Base-by-base conservation (phyloP, 2,113 vertebrate genomes). In the Scatophagus argus region DNA sequence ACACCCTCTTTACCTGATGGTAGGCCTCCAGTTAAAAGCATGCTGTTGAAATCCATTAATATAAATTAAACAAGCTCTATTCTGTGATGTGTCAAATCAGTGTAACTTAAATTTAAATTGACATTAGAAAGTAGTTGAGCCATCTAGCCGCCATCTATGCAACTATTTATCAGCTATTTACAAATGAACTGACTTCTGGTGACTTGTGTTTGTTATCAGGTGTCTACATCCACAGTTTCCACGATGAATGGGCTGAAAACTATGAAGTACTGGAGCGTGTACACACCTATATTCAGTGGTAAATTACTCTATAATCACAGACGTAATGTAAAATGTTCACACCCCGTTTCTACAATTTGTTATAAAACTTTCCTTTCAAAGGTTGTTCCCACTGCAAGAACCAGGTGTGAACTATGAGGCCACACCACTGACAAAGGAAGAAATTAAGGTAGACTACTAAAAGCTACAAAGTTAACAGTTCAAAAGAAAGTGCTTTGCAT, bases 261-360 rank as follows among this genome's bases (percentile, higher is more conserved):
- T 97, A 97, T 51, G 41, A 70, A 0, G 36, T 0, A 0, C 92
- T 99, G 78, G 98, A 99, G 83, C 2, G 68, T 52, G 95, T 96
- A 11, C 97, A 99, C 73, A 95, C 93, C 0, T 99, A 95, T 79
- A 98, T 99, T 87, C 97, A 99, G 23, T 99, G 97, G 98, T 98
- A 93, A 95, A 85, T 72, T 29, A 4, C 6, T 67, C 31, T 21
- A 27, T 19, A 12, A 34, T 60, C 19, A 23, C 12, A 68, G 14
- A 8, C 34, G n/a, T 21, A 0, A 13, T 6, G 12, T 38, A 11
- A 63, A 41, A 59, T 5, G 10, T 49, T n/a, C 19, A 27, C 0
- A 6, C 64, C 3, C 6, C 34, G 43, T 47, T 68, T 5, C 4
- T 65, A 8, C 12, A 4, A 4, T 23, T 16, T 46, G 0, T 66